Evolutionary conservation across 2,888 invertebrate genomes (phyloP).

Genomic region (Ennomos fuscantarius): DNA sequence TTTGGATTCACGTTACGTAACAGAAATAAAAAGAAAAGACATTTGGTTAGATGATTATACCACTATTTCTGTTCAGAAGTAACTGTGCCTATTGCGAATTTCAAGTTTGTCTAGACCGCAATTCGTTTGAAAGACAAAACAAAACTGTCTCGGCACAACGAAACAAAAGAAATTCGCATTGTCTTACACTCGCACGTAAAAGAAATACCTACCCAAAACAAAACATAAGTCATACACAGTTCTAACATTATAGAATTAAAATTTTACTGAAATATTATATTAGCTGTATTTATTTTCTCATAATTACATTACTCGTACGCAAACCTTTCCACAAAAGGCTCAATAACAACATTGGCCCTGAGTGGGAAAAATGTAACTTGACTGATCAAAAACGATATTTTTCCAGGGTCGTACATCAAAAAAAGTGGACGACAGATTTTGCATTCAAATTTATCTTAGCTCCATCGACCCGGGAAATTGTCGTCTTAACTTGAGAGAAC

Average conservation of each 20-base stretch:
- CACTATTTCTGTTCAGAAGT: constrained; percentile 8
- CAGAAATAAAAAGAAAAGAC: constrained; percentile 2
- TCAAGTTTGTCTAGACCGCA: constrained; percentile 33
- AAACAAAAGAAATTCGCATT: constrained; percentile 27
- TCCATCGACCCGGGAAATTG: constrained; percentile 76
- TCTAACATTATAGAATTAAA: not conserved
- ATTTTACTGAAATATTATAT: too few relatives aligned
- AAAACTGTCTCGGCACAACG: constrained; percentile 21
- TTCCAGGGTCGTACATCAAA: constrained; percentile 51
- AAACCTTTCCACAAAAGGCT: constrained; percentile 7
- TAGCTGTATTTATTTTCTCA: not conserved
- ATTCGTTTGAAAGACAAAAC: constrained; percentile 26
- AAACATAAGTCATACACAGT: constrained; percentile 13
- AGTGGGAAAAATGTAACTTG: constrained; percentile 15
- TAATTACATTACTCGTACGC: not conserved
- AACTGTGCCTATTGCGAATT: constrained; percentile 31
- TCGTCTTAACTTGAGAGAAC: constrained; percentile 72
- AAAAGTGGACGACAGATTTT: constrained; percentile 60
- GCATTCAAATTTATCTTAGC: constrained; percentile 71
- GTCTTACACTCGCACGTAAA: constrained; percentile 21
- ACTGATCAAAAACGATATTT: constrained; percentile 41
- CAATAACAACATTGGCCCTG: constrained; percentile 6
- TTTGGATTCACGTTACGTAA: constrained; percentile 5
- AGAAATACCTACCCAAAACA: constrained; percentile 16
- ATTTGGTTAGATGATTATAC: constrained; percentile 9